Conservation (phyloP, 2,113 vertebrate genomes). For the Todiramphus saurophagus region DNA sequence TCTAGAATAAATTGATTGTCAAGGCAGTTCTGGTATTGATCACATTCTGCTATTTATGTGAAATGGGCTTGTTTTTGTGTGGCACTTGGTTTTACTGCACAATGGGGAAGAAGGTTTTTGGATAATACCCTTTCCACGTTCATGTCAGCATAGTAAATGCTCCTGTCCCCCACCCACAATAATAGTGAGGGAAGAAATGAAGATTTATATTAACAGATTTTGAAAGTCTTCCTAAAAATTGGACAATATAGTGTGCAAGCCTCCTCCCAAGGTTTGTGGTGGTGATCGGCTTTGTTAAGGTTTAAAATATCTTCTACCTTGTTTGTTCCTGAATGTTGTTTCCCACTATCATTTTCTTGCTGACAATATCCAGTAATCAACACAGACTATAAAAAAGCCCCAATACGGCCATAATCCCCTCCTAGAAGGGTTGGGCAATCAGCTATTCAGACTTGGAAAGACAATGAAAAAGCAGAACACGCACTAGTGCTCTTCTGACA, state of each 20-base stretch:
- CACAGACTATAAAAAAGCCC: background rate
- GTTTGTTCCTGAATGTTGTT: background rate
- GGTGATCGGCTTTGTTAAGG: background rate
- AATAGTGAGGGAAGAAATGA: background rate
- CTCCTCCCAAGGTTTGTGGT: background rate
- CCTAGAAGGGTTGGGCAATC: background rate
- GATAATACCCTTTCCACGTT: background rate
- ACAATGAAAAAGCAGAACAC: background rate
- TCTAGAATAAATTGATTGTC: conserved; percentile 46
- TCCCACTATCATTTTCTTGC: background rate
- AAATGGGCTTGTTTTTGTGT: conserved; percentile 53
- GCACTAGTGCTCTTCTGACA: background rate
- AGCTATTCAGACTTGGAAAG: background rate
- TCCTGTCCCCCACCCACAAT: background rate
- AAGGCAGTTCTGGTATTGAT: conserved; percentile 65
- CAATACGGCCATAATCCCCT: background rate
- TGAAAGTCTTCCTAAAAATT: background rate
- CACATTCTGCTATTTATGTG: conserved; percentile 49
- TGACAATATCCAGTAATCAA: background rate
- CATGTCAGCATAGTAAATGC: background rate
- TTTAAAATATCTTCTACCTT: background rate
- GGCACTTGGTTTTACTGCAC: conserved; percentile 6
- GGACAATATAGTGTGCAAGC: background rate
- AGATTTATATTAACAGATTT: background rate
- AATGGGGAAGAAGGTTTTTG: conserved; percentile 11